phyloP scores from a whole-genome alignment of 2,888 invertebrate genomes.

The Pomacea canaliculata region DNA sequence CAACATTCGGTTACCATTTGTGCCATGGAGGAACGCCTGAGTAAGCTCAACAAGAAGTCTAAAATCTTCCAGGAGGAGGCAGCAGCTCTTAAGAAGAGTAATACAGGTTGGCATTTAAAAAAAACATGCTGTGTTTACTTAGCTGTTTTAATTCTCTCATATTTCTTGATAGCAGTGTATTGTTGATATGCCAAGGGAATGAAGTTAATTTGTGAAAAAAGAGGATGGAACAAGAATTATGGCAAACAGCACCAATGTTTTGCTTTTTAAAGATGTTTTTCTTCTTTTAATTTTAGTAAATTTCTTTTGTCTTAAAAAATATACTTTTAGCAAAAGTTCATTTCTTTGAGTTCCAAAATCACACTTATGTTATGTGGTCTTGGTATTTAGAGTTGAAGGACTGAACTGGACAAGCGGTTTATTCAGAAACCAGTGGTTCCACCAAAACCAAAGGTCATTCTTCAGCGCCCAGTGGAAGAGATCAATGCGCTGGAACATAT shows the following conservation, averaged over 20 bases:
- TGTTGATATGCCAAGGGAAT: neutral
- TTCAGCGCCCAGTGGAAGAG: slow-evolving; percentile 63
- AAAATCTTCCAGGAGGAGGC: slow-evolving; percentile 62
- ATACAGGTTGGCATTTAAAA: slow-evolving; percentile 45
- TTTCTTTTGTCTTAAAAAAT: no score
- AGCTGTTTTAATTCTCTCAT: neutral
- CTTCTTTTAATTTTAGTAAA: no score
- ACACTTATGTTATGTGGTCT: no score
- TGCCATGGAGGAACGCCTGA: slow-evolving; percentile 66
- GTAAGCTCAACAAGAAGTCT: slow-evolving; percentile 64
- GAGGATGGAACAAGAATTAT: no score
- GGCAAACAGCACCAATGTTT: no score
- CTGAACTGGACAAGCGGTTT: slow-evolving; percentile 23
- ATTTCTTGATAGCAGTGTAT: neutral
- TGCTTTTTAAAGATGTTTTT: no score
- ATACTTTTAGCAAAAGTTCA: no score
- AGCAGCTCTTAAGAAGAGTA: slow-evolving; percentile 48
- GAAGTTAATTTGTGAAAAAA: no score
- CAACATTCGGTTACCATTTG: slow-evolving; percentile 69
- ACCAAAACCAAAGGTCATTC: slow-evolving; percentile 65
- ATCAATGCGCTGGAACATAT: slow-evolving; percentile 62
- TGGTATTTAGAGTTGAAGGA: slow-evolving; percentile 5
- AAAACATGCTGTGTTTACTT: slow-evolving; percentile 1
- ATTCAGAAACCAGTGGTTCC: slow-evolving; percentile 50
- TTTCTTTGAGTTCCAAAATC: no score